Evolutionary conservation across 2,888 invertebrate species (phyloP), one percentile per base, ranked within the genome.

Genomic region (Phengaris alcon): DNA sequence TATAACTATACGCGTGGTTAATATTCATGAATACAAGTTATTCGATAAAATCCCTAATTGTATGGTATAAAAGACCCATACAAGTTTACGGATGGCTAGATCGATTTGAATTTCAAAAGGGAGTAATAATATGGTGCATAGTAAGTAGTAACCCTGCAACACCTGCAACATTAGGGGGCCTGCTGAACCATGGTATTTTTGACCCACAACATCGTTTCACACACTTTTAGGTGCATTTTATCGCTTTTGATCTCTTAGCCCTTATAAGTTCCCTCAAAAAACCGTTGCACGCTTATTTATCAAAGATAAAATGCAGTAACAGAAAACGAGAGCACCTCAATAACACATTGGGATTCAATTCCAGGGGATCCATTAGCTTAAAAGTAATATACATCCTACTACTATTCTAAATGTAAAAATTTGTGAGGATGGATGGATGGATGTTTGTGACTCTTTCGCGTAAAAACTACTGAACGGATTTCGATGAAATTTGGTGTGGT

Each of bases 41-140:
- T 64, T 64, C 35, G 35, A 48, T 69, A 69, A 46, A 69, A 69
- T 69, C 69, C 69, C 48, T 69, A 48, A 48, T 69, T 46, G 48
- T 48, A 69, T 8, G 69, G 69, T 69, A 69, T 35, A 48, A 69
- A 69, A 69, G 69, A 48, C 69, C 69, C 69, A 46, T 46, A 35
- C 64, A 7, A n/a, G 69, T 69, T 69, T 48, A 69, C 69, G 69
- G 69, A 69, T 48, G 48, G 69, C 48, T 69, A 15, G 15, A 48
- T 15, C 48, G 13, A 48, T 69, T 64, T 64, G 64, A 64, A 64
- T 64, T 69, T 48, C n/a, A 69, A 48, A 48, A 69, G 46, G n/a
- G 69, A n/a, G 6, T 68, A 44, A 44, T 69, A 48, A 48, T 69
- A 48, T 15, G 68, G 68, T 46, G 46, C 69, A 69, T 69, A 48